Base-by-base conservation (phyloP, 2,888 invertebrate species). In the Tanytarsus gracilentus region DNA sequence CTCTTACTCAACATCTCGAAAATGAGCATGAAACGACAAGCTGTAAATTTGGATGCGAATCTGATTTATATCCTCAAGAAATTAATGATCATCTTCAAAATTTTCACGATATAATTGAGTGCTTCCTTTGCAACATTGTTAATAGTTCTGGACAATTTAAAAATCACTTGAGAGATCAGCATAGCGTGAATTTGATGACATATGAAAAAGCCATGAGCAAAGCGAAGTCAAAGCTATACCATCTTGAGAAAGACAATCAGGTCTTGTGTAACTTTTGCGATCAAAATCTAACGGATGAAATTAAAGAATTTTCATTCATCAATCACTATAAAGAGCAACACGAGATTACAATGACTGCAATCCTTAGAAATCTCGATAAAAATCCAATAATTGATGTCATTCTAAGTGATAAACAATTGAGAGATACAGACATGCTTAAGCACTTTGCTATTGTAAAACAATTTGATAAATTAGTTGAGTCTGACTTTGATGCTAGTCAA, bases 251-350 rank as follows among this genome's bases (percentile, higher is more conserved):
- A 18, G 14, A 7, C 5, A 44, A 48, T 18, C 40, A 61, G 49
- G 55, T 61, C 14, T 33, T 53, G 6, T 61, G 61, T 26, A 61
- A 61, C 33, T 61, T 61, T 55, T 61, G 61, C 26, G 44, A 61
- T 27, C 40, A 49, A 4, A 21, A 61, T 26, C 30, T 61, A 1
- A 61, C 53, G 4, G 14, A 48, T 26, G 48, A 30, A 11, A 61
- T 61, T 33, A 29, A 44, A 16, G 26, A 52, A 9, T 53, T 48
- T 48, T 48, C 52, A 4, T 53, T 61, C 23, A 53, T 61, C 25
- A 26, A 40, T 18, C 61, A 61, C 30, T 61, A 55, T 52, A 29
- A 55, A 26, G 21, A 36, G 16, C 30, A 26, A 7, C 61, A 61
- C 27, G 48, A 55, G 26, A 53, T 53, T 3, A 30, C 40, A 27